Percentiles rank a stretch among this genome's conserved stretches.
These are phyloP conservation scores for Cavia aperea DNA, from an alignment of 2,113 vertebrate genomes.

Conservation along the genomic window DNA sequence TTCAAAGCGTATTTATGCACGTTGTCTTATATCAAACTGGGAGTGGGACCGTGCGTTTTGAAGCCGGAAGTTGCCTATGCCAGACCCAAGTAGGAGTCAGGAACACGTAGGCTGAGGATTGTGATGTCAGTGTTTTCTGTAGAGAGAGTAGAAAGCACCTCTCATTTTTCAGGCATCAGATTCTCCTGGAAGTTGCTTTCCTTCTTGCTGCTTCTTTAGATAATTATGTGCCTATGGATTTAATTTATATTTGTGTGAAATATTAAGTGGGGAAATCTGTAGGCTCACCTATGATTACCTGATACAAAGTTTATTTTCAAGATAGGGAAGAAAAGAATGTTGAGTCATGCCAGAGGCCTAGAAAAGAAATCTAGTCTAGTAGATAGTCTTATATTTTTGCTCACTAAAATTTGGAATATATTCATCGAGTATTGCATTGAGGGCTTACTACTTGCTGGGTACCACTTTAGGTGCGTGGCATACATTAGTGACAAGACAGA, in stretches of 20 bases:
- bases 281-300: background rate
- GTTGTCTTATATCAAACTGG: background rate
- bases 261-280: background rate
- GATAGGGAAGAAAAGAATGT: background rate
- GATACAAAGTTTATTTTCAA: background rate
- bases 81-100: background rate
- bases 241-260: constrained; percentile 15
- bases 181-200: background rate
- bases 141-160: background rate
- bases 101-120: background rate
- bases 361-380: background rate
- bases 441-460: background rate
- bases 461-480: background rate
- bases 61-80: background rate
- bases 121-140: background rate
- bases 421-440: background rate
- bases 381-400: background rate
- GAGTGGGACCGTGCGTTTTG: background rate
- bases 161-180: background rate
- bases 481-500: background rate
- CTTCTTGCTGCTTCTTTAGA: background rate
- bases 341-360: background rate
- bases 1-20: background rate
- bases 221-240: background rate
- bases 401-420: background rate